These are phyloP conservation scores for Epistrophe eligans DNA, from an alignment of 2,888 invertebrate species.

Conservation along the genomic window DNA sequence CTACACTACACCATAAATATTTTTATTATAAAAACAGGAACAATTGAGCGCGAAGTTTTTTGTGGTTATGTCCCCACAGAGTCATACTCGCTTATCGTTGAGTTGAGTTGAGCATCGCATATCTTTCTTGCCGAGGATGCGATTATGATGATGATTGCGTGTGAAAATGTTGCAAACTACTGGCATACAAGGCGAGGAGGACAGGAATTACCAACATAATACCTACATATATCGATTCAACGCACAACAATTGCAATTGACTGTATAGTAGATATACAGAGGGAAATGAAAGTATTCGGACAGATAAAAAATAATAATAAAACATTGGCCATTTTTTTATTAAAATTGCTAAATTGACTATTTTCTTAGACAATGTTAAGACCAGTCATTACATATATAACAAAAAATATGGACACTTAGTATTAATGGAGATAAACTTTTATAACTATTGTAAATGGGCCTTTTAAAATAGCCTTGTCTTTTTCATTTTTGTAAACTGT, in stretches of 20 bases:
- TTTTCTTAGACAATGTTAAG: no score
- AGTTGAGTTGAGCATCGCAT: neutral
- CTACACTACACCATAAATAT: no score
- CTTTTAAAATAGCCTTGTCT: no score
- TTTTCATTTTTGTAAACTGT: no score
- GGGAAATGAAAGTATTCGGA: conserved; percentile 8
- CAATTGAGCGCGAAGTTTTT: conserved; percentile 65
- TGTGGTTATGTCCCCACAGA: conserved; percentile 39
- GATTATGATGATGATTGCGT: conserved; percentile 78
- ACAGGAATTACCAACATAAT: conserved; percentile 31
- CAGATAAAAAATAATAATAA: neutral
- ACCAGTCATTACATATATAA: no score
- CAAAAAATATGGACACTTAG: no score
- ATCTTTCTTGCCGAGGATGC: conserved; percentile 2
- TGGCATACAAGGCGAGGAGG: conserved; percentile 59
- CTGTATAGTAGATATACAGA: neutral
- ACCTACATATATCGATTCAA: neutral
- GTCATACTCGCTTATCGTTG: conserved; percentile 11
- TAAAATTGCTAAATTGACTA: no score
- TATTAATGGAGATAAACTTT: no score
- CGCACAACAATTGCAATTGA: conserved; percentile 28
- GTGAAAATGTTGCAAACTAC: conserved; percentile 79
- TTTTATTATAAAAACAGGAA: conserved; percentile 44
- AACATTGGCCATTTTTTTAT: no score
- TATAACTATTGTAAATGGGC: no score